Evolutionary conservation across 2,888 invertebrate genomes (phyloP).

Genomic region (Bursaphelenchus okinawaensis): DNA sequence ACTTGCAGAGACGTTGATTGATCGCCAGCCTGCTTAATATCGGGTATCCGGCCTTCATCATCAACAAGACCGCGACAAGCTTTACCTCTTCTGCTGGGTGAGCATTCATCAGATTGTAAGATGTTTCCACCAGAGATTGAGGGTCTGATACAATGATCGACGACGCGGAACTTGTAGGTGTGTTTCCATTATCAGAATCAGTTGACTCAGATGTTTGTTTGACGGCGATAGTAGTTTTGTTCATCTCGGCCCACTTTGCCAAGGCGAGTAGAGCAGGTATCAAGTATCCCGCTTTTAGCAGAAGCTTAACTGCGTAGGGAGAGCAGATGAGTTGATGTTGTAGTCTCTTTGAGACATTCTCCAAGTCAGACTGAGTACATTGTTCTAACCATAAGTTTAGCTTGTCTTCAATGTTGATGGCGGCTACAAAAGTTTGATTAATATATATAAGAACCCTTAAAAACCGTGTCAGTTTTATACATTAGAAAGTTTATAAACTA

Average conservation of each 20-base stretch:
- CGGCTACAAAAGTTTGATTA: not conserved
- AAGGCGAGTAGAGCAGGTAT: not conserved
- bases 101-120: conserved; percentile 23
- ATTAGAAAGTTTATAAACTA: not conserved
- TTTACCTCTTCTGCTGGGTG: conserved; percentile 29
- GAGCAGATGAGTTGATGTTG: conserved; percentile 4
- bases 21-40: conserved; percentile 28
- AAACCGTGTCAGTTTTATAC: too few relatives aligned
- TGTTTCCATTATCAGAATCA: conserved; percentile 18
- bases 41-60: conserved; percentile 25
- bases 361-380: conserved; percentile 1
- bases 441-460: too few relatives aligned
- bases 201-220: not conserved
- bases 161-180: not conserved
- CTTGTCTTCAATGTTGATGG: not conserved
- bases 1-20: conserved; percentile 25
- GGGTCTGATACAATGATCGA: conserved; percentile 17
- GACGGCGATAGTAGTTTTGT: not conserved
- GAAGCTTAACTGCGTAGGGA: conserved; percentile 9
- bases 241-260: not conserved
- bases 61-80: conserved; percentile 17
- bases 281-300: conserved; percentile 17
- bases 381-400: conserved; percentile 1
- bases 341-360: not conserved
- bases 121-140: conserved; percentile 19